Evolutionary conservation across 2,888 invertebrate species (phyloP).

Genomic region (Cinara cedri): DNA sequence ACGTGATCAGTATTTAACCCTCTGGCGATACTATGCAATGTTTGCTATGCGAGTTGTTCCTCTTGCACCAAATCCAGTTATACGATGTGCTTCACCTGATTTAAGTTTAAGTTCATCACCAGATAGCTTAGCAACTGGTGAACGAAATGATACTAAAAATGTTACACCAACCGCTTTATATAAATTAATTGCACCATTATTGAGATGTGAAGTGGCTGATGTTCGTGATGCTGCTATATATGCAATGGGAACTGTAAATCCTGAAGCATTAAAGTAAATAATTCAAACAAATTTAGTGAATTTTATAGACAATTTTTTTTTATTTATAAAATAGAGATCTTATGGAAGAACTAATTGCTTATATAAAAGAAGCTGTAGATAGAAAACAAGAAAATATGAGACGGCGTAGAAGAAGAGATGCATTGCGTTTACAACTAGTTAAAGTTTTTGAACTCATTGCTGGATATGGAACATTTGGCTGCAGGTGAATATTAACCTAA

Average conservation of each 20-base stretch:
- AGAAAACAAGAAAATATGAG: conserved; percentile 97
- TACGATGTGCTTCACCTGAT: conserved; percentile 92
- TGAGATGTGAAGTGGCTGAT: conserved; percentile 87
- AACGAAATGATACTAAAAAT: conserved; percentile 72
- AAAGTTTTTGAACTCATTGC: conserved; percentile 91
- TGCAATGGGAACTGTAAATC: conserved; percentile 94
- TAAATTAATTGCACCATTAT: conserved; percentile 88
- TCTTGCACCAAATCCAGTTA: conserved; percentile 82
- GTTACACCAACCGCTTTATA: conserved; percentile 87
- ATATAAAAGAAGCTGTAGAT: conserved; percentile 94
- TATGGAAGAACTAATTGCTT: conserved; percentile 91
- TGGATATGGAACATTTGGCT: conserved; percentile 86
- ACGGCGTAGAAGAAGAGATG: conserved; percentile 86
- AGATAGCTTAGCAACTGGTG: conserved; percentile 82
- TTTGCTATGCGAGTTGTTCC: conserved; percentile 97
- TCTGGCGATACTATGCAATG: conserved; percentile 97
- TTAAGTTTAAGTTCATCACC: conserved; percentile 84
- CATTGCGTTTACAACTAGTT: conserved; percentile 87
- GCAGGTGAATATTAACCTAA: conserved; percentile 65
- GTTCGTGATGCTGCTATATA: conserved; percentile 92
- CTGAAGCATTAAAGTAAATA: conserved; percentile 90
- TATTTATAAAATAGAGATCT: conserved; percentile 73
- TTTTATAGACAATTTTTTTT: neutral
- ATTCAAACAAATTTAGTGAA: neutral
- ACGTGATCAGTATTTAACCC: conserved; percentile 90